Percentiles rank a stretch among this genome's conserved stretches.
Evolutionary conservation across 2,113 vertebrate genomes (phyloP).

Genomic region (Periophthalmodon schlosseri): DNA sequence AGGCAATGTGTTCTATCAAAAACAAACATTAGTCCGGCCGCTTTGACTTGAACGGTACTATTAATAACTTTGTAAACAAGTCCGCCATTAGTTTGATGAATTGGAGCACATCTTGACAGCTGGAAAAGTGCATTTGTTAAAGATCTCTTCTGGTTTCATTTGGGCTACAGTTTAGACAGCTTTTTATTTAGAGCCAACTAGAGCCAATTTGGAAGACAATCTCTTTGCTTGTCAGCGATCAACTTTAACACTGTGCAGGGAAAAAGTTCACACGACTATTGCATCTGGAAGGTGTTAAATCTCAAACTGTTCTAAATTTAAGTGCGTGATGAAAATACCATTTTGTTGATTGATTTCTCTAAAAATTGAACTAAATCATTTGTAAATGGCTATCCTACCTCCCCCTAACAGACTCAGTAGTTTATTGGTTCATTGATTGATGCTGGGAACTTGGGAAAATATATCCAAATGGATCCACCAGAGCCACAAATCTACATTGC

Average conservation of each 20-base stretch:
- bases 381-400: not conserved
- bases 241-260: not conserved
- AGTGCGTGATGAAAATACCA: not conserved
- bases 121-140: not conserved
- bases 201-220: not conserved
- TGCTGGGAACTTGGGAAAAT: too few relatives aligned
- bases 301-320: not conserved
- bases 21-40: conserved; percentile 31
- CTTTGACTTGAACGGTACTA: conserved; percentile 28
- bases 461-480: not conserved
- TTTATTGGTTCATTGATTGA: too few relatives aligned
- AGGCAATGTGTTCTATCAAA: conserved; percentile 7
- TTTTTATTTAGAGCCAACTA: too few relatives aligned
- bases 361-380: not conserved
- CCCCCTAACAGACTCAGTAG: too few relatives aligned
- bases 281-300: not conserved
- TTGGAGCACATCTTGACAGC: not conserved
- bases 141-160: not conserved
- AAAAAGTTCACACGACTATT: not conserved
- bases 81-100: not conserved
- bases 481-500: too few relatives aligned
- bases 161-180: not conserved
- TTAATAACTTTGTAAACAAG: conserved; percentile 18
- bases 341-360: not conserved
- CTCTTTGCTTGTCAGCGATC: not conserved